These are phyloP conservation scores for Ceratosolen solmsi DNA, from an alignment of 1,140 invertebrate genomes.

Conservation along the genomic window DNA sequence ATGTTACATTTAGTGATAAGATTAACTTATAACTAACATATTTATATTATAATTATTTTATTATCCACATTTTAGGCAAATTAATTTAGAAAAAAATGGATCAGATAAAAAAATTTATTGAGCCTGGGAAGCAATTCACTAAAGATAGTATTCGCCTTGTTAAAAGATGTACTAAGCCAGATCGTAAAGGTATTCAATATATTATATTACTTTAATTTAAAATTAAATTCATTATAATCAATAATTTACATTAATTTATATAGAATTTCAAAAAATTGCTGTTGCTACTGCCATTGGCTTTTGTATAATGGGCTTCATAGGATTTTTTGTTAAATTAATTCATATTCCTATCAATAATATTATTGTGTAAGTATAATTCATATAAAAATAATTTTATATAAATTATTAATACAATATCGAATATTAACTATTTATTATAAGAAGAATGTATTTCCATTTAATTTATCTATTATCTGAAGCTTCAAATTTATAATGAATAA, in stretches of 20 bases:
- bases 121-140: conserved; percentile 95
- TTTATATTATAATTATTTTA: conserved; percentile 10
- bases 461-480: too few species aligned
- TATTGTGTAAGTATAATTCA: conserved; percentile 87
- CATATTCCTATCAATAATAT: conserved; percentile 99
- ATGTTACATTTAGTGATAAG: background rate
- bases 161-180: conserved; percentile 99
- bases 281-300: conserved; percentile 99
- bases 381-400: too few species aligned
- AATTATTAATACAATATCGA: too few species aligned
- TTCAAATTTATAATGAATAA: too few species aligned
- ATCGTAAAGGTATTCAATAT: conserved; percentile 89
- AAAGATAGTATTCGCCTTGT: conserved; percentile 98
- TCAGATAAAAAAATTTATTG: conserved; percentile 95
- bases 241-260: conserved; percentile 54
- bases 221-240: background rate
- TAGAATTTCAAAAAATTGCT: conserved; percentile 99
- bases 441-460: too few species aligned
- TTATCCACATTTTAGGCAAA: conserved; percentile 15
- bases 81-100: conserved; percentile 82
- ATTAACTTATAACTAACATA: conserved; percentile 45
- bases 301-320: conserved; percentile 99
- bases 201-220: background rate
- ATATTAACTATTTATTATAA: too few species aligned
- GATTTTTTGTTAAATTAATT: conserved; percentile 99